Percentiles rank a stretch among this genome's conserved stretches.
Evolutionary conservation across 2,797 vertebrate genomes (phyloP).

Genomic region (Pygocentrus nattereri): DNA sequence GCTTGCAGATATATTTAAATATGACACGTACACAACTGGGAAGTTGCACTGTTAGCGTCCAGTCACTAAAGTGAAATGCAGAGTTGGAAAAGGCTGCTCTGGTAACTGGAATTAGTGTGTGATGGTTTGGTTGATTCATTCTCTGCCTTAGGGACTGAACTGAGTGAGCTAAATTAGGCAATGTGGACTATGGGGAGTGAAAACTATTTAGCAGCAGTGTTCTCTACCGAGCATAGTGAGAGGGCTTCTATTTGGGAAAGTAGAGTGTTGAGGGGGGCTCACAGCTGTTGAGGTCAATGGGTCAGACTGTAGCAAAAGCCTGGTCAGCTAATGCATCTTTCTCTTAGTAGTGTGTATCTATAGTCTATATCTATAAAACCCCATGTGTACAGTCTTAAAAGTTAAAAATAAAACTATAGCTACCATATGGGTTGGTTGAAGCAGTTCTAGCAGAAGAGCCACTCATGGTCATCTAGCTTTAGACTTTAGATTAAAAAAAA

Average conservation of each 20-base stretch:
- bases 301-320: slow-evolving; percentile 64
- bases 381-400: background rate
- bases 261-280: slow-evolving; percentile 55
- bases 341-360: slow-evolving; percentile 12
- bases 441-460: too few relatives aligned
- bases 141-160: slow-evolving; percentile 61
- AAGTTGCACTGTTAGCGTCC: slow-evolving; percentile 63
- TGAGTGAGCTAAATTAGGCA: slow-evolving; percentile 74
- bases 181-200: slow-evolving; percentile 62
- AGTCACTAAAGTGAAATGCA: slow-evolving; percentile 65
- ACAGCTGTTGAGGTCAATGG: slow-evolving; percentile 76
- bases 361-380: slow-evolving; percentile 8
- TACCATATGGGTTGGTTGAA: too few relatives aligned
- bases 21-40: slow-evolving; percentile 61
- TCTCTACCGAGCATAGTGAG: slow-evolving; percentile 44
- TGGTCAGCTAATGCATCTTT: slow-evolving; percentile 55
- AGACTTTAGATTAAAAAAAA: too few relatives aligned
- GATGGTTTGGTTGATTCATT: slow-evolving; percentile 78
- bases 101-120: slow-evolving; percentile 70
- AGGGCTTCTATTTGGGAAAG: slow-evolving; percentile 54
- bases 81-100: slow-evolving; percentile 69
- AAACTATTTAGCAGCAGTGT: slow-evolving; percentile 19
- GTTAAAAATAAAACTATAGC: too few relatives aligned
- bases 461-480: too few relatives aligned
- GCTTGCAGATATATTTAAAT: slow-evolving; percentile 59